phyloP scores from a whole-genome alignment of 2,797 vertebrate species.

The Macropus fuliginosus region DNA sequence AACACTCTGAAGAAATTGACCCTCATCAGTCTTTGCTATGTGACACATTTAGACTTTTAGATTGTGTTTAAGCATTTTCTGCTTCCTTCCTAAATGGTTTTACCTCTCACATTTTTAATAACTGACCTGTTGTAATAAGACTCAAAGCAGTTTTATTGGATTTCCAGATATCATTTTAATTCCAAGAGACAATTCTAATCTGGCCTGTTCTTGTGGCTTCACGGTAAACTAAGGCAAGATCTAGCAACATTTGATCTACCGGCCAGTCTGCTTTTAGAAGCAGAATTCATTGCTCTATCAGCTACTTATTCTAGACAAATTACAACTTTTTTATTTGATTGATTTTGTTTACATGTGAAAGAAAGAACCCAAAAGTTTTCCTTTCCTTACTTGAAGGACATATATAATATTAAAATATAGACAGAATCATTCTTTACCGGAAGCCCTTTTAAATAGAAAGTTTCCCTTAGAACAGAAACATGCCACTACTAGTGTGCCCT shows the following conservation, averaged over 20 bases:
- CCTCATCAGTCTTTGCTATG: neutral
- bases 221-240: neutral
- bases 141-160: neutral
- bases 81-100: neutral
- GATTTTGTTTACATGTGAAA: neutral
- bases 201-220: neutral
- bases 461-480: neutral
- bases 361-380: neutral
- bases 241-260: neutral
- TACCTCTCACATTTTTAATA: neutral
- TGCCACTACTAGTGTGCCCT: neutral
- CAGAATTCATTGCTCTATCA: neutral
- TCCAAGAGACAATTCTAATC: neutral
- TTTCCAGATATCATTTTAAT: neutral
- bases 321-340: neutral
- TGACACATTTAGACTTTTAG: neutral
- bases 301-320: neutral
- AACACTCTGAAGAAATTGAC: neutral
- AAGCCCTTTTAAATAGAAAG: neutral
- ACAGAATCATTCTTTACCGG: neutral
- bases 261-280: neutral
- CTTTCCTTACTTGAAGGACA: neutral
- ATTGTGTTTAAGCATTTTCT: neutral
- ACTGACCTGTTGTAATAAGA: neutral
- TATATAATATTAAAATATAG: neutral